A percentile compares a stretch with the other conserved stretches of the same genome.
These are phyloP conservation scores for Campoletis sonorensis DNA, from an alignment of 1,140 invertebrate genomes.

Conservation along the genomic window DNA sequence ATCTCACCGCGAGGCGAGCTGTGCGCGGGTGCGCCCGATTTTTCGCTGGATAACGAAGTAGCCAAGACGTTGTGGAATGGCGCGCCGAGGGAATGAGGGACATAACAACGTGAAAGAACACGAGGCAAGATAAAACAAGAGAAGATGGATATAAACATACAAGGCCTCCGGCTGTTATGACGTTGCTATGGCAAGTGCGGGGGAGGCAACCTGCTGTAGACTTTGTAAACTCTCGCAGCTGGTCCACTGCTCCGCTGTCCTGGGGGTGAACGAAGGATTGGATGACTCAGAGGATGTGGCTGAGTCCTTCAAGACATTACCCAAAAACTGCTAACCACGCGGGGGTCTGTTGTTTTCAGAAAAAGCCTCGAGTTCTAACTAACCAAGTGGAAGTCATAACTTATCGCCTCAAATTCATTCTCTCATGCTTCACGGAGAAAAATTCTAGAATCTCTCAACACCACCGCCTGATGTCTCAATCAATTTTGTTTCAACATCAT, in stretches of 20 bases:
- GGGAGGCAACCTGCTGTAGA: slow-evolving; percentile 45
- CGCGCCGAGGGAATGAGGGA: not conserved
- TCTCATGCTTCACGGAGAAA: not conserved
- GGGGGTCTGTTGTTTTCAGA: slow-evolving; percentile 43
- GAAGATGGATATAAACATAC: slow-evolving; percentile 35
- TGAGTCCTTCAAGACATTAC: slow-evolving; percentile 1
- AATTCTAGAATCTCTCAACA: not conserved
- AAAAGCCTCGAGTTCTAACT: not conserved
- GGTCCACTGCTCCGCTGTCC: slow-evolving; percentile 26
- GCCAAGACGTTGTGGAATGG: slow-evolving; percentile 43
- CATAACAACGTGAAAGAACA: slow-evolving; percentile 9
- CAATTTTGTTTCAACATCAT: not conserved
- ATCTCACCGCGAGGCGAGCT: slow-evolving; percentile 60
- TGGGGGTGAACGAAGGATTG: not conserved
- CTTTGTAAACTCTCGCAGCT: slow-evolving; percentile 40
- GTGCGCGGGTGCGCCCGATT: slow-evolving; percentile 69
- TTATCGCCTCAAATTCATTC: not conserved
- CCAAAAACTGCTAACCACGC: slow-evolving; percentile 18
- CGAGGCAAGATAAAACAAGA: slow-evolving; percentile 22
- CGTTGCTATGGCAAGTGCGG: slow-evolving; percentile 38
- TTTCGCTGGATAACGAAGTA: slow-evolving; percentile 62
- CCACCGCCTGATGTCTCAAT: not conserved
- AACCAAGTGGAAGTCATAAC: slow-evolving; percentile 26
- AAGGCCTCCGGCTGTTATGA: slow-evolving; percentile 32
- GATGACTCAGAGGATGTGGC: not conserved